These are phyloP conservation scores for Agriotes lineatus DNA, from an alignment of 2,888 invertebrate species.

Conservation along the genomic window DNA sequence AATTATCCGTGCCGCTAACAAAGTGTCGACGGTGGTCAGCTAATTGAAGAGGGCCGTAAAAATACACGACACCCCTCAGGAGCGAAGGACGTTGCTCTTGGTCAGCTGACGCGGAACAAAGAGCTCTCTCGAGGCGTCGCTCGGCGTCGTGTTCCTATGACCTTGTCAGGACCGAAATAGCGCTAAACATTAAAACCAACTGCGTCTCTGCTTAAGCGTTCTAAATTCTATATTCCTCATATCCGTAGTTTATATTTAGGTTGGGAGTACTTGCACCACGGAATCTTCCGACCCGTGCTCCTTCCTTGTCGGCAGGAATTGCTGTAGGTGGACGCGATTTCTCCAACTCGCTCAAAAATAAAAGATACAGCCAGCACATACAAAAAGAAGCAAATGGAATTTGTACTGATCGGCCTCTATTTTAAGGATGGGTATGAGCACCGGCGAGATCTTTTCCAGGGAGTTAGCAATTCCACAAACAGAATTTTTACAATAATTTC, in stretches of 20 bases:
- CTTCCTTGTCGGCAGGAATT: too few relatives aligned
- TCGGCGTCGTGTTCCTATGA: constrained; percentile 43
- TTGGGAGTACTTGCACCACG: not conserved
- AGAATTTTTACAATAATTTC: too few relatives aligned
- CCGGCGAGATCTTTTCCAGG: too few relatives aligned
- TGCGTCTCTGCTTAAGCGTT: constrained; percentile 46
- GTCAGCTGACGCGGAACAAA: constrained; percentile 45
- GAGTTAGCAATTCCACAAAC: too few relatives aligned
- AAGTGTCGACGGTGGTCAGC: constrained; percentile 17
- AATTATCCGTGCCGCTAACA: constrained; percentile 29
- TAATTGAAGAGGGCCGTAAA: constrained; percentile 15
- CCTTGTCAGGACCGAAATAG: constrained; percentile 50
- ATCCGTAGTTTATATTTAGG: constrained; percentile 46
- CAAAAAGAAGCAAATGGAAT: too few relatives aligned
- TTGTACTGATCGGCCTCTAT: too few relatives aligned
- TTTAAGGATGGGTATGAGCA: too few relatives aligned
- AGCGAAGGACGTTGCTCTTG: constrained; percentile 42
- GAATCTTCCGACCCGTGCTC: not conserved
- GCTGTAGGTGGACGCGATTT: too few relatives aligned
- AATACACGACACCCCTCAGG: constrained; percentile 16
- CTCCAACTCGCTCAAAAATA: too few relatives aligned
- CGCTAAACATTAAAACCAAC: constrained; percentile 47
- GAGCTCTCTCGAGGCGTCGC: constrained; percentile 32
- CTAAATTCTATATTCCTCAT: constrained; percentile 46
- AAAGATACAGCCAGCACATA: too few relatives aligned